Base-by-base conservation (phyloP, 2,797 vertebrate species). In the Malacoctenus gilli region DNA sequence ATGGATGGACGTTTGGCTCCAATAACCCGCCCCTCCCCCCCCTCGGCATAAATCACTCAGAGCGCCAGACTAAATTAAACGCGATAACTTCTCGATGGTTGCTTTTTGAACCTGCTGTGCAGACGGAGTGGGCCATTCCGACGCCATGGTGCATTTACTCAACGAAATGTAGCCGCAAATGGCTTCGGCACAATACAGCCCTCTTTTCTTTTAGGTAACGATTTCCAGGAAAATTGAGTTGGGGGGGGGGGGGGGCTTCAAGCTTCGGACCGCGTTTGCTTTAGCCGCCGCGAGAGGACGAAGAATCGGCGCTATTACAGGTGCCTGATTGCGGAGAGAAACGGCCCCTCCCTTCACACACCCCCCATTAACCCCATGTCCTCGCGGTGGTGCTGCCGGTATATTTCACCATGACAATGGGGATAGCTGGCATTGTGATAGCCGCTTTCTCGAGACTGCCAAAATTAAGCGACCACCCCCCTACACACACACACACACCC, bases 161-260 rank as follows among this genome's bases (percentile, higher is more conserved):
- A 73, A 77, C 64, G 61, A 62, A 77, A 79, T 68, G 42, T 57
- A 55, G 53, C 56, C 56, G 61, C 59, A 63, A 78, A 73, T 52
- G 70, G 66, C 30, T 68, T 73, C 41, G 1, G 5, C 65, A 75
- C 36, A 66, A 69, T 46, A 5, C 43, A 5, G 46, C 56, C 63
- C 69, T n/a, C n/a, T n/a, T n/a, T n/a, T n/a, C n/a, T 81, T 79
- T 81, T 54, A 72, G 64, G 60, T 79, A 59, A 84, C 77, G 70
- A 75, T 68, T 67, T 77, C 62, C 51, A 41, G 52, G 68, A 44
- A 60, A 63, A 72, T 55, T 63, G 48, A 77, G 52, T 23, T 2
- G 0, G 43, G 8, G n/a, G 25, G 51, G 44, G 52, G 28, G n/a
- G n/a, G n/a, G n/a, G n/a, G n/a, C n/a, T n/a, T n/a, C n/a, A n/a